Base-by-base conservation (phyloP, 2,888 invertebrate genomes). In the Lasioglossum figueresi region DNA sequence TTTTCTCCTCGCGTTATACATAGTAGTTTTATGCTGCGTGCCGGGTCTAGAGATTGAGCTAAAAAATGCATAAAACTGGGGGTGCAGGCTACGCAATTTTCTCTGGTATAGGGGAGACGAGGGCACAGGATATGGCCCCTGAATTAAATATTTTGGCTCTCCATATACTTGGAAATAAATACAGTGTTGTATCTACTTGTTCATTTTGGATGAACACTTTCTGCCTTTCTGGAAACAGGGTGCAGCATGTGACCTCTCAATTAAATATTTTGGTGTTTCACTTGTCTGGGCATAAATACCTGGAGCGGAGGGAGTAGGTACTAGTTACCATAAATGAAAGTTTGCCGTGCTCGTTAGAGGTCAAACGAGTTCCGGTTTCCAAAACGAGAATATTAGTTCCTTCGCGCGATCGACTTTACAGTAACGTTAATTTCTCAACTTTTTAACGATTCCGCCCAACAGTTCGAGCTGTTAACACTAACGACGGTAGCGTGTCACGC, bases 401-500 rank as follows among this genome's bases (percentile, higher is more conserved):
- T 34, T 31, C n/a, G 72, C 31, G 40, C 59, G 59, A 63, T 76
- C 37, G 59, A 56, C 45, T 37, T 16, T 48, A 45, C 71, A 37
- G 12, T 52, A 73, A 48, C 45, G n/a, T 78, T 63, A 27, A 6
- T 48, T 16, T 5, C 19, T 27, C 27, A n/a, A 79, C 56, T 48
- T 10, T 59, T 76, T 76, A 45, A 76, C 52, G n/a, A 52, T 43
- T 12, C 31, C 31, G 31, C 31, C 37, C 37, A 45, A 16, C 34
- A 8, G 31, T 23, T 10, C 23, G 23, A n/a, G 52, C 6, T 8
- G 27, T 82, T 70, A 6, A 2, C 23, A 31, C n/a, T 8, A 48
- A 72, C 43, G 23, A 77, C 5, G 27, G 23, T n/a, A 12, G 19
- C 16, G 71, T 31, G 63, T 78, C 83, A 56, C 78, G 79, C 79